phyloP scores from a whole-genome alignment of 64 coral and sea anemone species.

The Hydrozoanthus tunicans region DNA sequence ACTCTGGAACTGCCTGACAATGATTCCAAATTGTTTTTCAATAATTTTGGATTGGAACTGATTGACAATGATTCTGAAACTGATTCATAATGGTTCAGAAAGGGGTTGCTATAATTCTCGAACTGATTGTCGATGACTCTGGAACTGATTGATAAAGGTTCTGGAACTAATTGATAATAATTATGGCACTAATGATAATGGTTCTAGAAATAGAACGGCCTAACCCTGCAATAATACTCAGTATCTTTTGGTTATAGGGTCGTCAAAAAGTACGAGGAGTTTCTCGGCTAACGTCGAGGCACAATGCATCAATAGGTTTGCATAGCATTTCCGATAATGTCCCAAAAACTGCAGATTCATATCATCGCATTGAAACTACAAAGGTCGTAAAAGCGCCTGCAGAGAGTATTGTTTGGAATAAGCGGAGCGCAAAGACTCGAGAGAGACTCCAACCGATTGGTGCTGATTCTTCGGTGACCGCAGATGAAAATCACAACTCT shows the following conservation, averaged over 20 bases:
- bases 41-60: not conserved
- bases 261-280: constrained; percentile 29
- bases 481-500: constrained; percentile 12
- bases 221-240: not conserved
- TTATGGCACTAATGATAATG: not conserved
- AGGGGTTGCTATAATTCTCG: not conserved
- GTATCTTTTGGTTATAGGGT: constrained; percentile 20
- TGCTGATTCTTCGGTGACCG: constrained; percentile 31
- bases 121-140: not conserved
- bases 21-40: not conserved
- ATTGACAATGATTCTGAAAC: not conserved
- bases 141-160: not conserved
- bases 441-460: constrained; percentile 53
- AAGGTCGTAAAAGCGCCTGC: constrained; percentile 28
- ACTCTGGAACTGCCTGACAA: not conserved
- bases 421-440: constrained; percentile 43
- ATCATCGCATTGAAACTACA: constrained; percentile 32
- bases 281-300: constrained; percentile 34
- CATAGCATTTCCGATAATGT: constrained; percentile 39
- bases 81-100: not conserved
- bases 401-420: constrained; percentile 23
- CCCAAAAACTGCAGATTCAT: constrained; percentile 39
- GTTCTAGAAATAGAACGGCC: not conserved
- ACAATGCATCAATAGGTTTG: constrained; percentile 26
- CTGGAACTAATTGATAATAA: not conserved